Base-by-base conservation (phyloP, 2,888 invertebrate genomes). In the Sphinx pinastri region DNA sequence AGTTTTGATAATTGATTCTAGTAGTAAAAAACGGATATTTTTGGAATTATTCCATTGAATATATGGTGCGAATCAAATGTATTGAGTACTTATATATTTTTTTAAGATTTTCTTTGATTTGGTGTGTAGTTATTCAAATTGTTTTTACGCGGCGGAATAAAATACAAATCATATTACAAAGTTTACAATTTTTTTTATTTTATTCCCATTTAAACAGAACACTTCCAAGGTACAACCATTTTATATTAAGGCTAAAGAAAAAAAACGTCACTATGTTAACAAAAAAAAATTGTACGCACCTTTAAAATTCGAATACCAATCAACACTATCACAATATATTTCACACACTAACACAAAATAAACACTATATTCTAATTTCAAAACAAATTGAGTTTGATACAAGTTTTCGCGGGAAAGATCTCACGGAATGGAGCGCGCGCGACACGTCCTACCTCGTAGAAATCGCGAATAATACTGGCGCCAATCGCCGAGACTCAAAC, bases 391-490 rank as follows among this genome's bases (percentile, higher is more conserved):
- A 38, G n/a, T 59, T 13, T 31, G 52, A 45, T 38, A 63, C 45
- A 13, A 52, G 19, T 60, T 63, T 63, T 14, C 69, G 63, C 69
- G 63, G 60, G 63, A 54, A 69, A 16, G 49, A 19, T 7, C 13
- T 14, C 13, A 45, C 63, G 16, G 19, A 11, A 19, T 4, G 52
- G 25, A 4, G 14, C 4, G 45, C 45, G 54, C 45, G 52, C 69
- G 12, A 54, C 10, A 38, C 69, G 60, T 47, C 52, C 45, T 38
- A 45, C 47, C 25, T 0, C 31, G 1, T 12, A 54, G 13, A 60
- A 59, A 52, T 54, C 69, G 60, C 69, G 69, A 38, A 54, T 60
- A 25, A 45, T 25, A 69, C 69, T 69, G 38, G 47, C 52, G 54
- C 4, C 38, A 69, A 69, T 60, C 63, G 52, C 7, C 19, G 12